Base-by-base conservation (phyloP, 2,797 vertebrate species). In the Falco cherrug region DNA sequence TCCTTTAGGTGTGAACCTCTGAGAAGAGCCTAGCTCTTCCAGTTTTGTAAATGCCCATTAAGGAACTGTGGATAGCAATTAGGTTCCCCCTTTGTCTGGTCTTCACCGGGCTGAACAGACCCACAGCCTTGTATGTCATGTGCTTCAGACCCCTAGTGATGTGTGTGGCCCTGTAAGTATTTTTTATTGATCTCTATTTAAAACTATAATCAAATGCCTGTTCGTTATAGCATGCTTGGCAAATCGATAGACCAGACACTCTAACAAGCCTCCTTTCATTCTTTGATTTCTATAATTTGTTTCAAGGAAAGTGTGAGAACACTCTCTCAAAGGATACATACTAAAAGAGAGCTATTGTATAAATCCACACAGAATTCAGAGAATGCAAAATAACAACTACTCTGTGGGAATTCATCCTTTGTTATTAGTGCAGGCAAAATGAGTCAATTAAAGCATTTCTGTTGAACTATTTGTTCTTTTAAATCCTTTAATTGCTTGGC, bases 271-370 rank as follows among this genome's bases (percentile, higher is more conserved):
- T 73, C 65, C 85, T 50, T 68, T 84, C 45, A 1, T 90, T 93
- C 75, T 84, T 91, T 82, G 79, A 79, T 85, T 94, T 78, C 84
- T 95, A 16, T 73, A 25, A 56, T 84, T 91, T 89, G 73, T 91
- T 79, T 67, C 2, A 9, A 56, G 64, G 76, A 45, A 88, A 95
- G 82, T 92, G 65, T 96, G 93, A 96, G 89, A 96, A 90, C 65
- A 11, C 20, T 59, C 75, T 89, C 53, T 86, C 54, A 95, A 73
- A 94, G 84, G 61, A 35, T 90, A 43, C 13, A 51, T 69, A 33
- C 56, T 95, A 79, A 90, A 91, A 96, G 92, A 70, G 87, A 67
- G n/a, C 93, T 81, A 90, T 96, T 97, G 94, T 97, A 70, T 94
- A 86, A 94, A 82, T 91, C 73, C 80, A 84, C 19, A 31, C 41